phyloP scores from a whole-genome alignment of 2,113 vertebrate species.

The Cervus canadensis region DNA sequence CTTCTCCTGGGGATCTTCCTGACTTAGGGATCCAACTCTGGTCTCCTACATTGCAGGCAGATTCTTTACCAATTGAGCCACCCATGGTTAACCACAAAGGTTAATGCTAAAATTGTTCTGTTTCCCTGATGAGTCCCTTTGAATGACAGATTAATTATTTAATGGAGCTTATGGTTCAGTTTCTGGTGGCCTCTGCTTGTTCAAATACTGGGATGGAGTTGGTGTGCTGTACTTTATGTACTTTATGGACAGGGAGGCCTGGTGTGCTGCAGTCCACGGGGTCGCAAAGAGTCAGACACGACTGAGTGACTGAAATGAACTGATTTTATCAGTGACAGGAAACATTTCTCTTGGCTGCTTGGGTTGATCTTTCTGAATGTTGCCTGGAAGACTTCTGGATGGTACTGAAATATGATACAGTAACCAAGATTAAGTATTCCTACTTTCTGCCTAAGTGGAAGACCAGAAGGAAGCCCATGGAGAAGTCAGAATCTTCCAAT shows the following conservation, averaged over 20 bases:
- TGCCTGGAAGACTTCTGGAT: neutral
- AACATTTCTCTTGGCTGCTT: neutral
- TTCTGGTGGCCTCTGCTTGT: neutral
- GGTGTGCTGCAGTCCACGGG: neutral
- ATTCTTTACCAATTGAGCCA: neutral
- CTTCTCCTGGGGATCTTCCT: neutral
- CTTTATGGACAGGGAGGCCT: neutral
- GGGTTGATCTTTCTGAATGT: neutral
- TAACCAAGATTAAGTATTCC: neutral
- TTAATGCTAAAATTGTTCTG: neutral
- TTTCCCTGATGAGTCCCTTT: neutral
- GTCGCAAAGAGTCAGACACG: neutral
- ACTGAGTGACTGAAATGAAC: neutral
- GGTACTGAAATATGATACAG: neutral
- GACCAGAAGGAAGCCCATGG: neutral
- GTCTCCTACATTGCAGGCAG: neutral
- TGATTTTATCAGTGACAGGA: neutral
- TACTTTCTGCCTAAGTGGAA: neutral
- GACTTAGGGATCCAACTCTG: neutral
- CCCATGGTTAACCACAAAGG: neutral
- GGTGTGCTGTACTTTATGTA: neutral
- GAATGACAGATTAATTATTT: constrained; percentile 14
- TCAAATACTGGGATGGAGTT: neutral
- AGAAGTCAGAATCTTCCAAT: neutral
- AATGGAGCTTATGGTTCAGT: neutral